Base-by-base conservation (phyloP, 2,797 vertebrate species). In the Amniataba percoides region DNA sequence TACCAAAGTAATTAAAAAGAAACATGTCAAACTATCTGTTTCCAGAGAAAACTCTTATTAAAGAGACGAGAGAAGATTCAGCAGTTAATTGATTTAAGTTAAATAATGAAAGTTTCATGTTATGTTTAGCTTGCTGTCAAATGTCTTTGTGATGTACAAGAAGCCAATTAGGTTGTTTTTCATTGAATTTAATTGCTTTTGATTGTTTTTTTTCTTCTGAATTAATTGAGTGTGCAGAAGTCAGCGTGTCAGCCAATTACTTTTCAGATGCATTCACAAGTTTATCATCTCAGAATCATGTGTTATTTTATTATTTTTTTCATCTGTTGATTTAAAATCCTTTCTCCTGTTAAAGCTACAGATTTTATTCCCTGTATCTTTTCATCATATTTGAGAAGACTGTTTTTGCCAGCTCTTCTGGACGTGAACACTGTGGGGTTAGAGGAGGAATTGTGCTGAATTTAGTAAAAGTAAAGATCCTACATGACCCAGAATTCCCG, bases 401-500 rank as follows among this genome's bases (percentile, higher is more conserved):
- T 16, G 42, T 52, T 43, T 45, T 21, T 31, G 45, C 80, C 10
- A 0, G 42, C 27, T 60, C 46, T 19, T 43, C 51, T 45, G 48
- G 64, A 58, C 43, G 40, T 72, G 36, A 81, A 7, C 53, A 57
- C 60, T 16, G 21, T 7, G 25, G 39, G 51, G 42, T 56, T 14
- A 25, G 46, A 8, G 57, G 51, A 62, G 64, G 53, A 64, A 34
- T 11, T 43, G 71, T 34, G 62, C 66, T 76, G 78, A 42, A 25
- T 73, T 67, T 75, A 71, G 27, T 65, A 27, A 40, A 73, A 65
- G 66, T 63, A 59, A 68, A 81, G 77, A 81, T 72, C 19, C 48
- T 13, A 34, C 46, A 52, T 68, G 23, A 39, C 71, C 74, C 11
- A 60, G 80, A 71, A 72, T 69, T 88, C 53, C 72, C 27, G 42